phyloP scores from a whole-genome alignment of 2,797 vertebrate genomes.

The Betta splendens region DNA sequence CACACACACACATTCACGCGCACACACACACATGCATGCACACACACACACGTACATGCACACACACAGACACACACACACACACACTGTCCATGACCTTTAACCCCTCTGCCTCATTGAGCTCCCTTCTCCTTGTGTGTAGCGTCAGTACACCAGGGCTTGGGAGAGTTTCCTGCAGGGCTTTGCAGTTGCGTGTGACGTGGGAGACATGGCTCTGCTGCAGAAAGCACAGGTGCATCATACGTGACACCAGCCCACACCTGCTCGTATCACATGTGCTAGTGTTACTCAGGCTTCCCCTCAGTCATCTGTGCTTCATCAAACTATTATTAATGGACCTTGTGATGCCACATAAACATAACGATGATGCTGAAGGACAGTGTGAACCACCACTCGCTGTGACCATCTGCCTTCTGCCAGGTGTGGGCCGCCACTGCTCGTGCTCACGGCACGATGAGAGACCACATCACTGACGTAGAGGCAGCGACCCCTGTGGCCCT shows the following conservation, averaged over 20 bases:
- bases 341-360: no score
- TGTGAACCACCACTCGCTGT: not conserved
- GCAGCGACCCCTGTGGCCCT: slow-evolving; percentile 57
- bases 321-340: no score
- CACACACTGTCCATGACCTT: no score
- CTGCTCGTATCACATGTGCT: not conserved
- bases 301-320: no score
- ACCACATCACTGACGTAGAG: slow-evolving; percentile 64
- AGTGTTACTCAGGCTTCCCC: no score
- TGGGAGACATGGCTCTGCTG: slow-evolving; percentile 60
- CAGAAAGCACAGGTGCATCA: slow-evolving; percentile 69
- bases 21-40: no score
- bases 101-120: not conserved
- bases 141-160: slow-evolving; percentile 79
- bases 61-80: no score
- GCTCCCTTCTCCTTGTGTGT: not conserved
- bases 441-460: slow-evolving; percentile 76
- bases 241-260: not conserved
- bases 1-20: no score
- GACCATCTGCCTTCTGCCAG: slow-evolving; percentile 48
- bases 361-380: not conserved
- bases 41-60: no score
- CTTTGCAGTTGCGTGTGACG: slow-evolving; percentile 70
- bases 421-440: slow-evolving; percentile 77
- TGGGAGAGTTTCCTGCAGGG: slow-evolving; percentile 77